These are phyloP conservation scores for Pongo pygmaeus DNA, from an alignment of 2,113 vertebrate species.

Conservation along the genomic window DNA sequence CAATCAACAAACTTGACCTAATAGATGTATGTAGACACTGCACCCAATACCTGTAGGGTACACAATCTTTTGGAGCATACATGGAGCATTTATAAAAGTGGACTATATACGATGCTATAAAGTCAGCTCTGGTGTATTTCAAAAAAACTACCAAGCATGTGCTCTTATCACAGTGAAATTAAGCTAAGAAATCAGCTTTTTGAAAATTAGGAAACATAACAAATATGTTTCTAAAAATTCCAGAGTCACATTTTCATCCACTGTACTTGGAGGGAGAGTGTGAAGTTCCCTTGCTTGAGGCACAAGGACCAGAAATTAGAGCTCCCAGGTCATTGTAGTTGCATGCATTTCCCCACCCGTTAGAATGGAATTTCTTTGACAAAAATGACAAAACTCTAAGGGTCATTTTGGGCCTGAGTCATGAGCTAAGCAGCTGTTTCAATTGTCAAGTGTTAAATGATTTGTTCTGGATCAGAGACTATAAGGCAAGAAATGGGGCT, in stretches of 20 bases:
- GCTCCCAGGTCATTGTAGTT: background rate
- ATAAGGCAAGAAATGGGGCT: background rate
- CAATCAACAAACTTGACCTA: background rate
- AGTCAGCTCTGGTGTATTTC: background rate
- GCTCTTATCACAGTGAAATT: background rate
- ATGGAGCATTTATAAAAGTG: background rate
- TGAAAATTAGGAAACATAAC: conserved; percentile 6
- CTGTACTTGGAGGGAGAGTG: background rate
- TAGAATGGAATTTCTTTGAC: conserved; percentile 20
- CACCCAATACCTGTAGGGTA: background rate
- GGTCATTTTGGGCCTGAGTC: background rate
- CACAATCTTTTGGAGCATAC: background rate
- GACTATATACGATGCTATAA: background rate
- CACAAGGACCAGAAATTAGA: background rate
- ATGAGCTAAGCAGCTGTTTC: conserved; percentile 19
- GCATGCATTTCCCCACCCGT: background rate
- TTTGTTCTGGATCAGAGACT: conserved; percentile 33
- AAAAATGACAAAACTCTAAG: background rate
- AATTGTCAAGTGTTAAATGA: conserved; percentile 28
- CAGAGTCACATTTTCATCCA: background rate
- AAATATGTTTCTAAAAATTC: background rate
- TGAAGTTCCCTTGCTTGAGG: background rate
- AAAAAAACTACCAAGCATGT: background rate
- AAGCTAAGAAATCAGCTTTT: background rate
- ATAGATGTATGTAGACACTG: background rate